Conservation (phyloP, 2,113 vertebrate genomes). For the Indicator indicator region DNA sequence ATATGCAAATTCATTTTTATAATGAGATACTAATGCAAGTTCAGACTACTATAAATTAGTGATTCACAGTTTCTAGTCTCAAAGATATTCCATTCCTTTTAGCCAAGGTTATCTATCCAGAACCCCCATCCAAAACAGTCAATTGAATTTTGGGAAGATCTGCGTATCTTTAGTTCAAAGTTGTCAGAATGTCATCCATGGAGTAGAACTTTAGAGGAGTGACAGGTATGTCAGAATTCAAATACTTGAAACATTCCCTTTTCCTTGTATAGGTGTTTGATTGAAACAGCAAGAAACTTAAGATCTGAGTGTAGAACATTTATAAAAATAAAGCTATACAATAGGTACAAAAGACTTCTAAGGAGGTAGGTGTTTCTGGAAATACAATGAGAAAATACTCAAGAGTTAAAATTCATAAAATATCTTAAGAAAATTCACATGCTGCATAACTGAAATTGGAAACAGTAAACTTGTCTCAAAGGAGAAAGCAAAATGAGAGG, state of each 20-base stretch:
- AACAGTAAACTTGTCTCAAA: not conserved
- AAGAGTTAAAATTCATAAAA: not conserved
- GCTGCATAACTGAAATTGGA: not conserved
- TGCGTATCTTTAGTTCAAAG: not conserved
- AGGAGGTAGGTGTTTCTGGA: not conserved
- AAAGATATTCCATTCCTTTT: not conserved
- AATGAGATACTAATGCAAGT: not conserved
- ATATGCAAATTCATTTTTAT: not conserved
- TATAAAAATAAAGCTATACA: not conserved
- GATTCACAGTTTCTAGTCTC: not conserved
- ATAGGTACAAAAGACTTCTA: not conserved
- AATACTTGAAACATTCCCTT: not conserved
- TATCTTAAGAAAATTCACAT: not conserved
- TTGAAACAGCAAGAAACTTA: not conserved
- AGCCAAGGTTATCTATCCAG: not conserved
- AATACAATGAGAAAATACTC: not conserved
- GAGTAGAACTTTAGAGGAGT: not conserved
- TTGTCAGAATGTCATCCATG: too few species aligned
- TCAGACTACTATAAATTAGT: not conserved
- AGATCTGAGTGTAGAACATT: not conserved
- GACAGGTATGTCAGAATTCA: not conserved
- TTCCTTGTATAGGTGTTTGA: not conserved
- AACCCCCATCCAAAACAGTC: rapidly evolving
- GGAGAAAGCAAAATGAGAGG: not conserved
- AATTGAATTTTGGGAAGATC: not conserved